Evolutionary conservation across 2,888 invertebrate genomes (phyloP), one percentile per base, ranked within the genome.

Genomic region (Latheticus oryzae): DNA sequence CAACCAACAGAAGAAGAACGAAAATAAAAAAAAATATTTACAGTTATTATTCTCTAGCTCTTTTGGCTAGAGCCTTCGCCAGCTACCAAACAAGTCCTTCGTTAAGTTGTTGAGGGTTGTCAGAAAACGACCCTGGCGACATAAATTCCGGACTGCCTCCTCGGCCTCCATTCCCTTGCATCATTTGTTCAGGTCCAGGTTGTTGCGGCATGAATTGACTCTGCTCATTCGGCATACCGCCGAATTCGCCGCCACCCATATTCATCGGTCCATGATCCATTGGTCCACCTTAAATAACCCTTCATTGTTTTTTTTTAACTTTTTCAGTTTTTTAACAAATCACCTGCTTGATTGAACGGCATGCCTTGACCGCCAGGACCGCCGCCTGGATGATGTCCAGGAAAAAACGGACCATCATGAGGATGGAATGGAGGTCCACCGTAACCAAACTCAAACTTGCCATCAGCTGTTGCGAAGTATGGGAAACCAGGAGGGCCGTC

Each of bases 401-500:
- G 85, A 80, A 93, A 94, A 82, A 93, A 94, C 30, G 88, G 88
- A 23, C 85, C 86, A 73, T 93, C 94, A 82, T 93, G 93, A 66
- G 86, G 86, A 83, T 92, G 92, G 79, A 90, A 90, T 65, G 91
- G 90, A 64, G 90, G 91, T 71, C 88, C 87, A 9, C 87, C 91
- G 81, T 93, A 93, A 35, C 91, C 90, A 80, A 93, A 94, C 79
- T 94, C 93, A 82, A 93, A 93, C 83, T 94, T 93, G 65, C 90
- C 90, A 80, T 93, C 95, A 69, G 90, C 87, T 58, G 85, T 84
- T 8, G 73, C 72, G 81, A 95, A 95, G 81, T 95, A 95, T 9
- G 94, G 93, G 81, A 94, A 95, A 71, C 94, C 94, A 65, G 93
- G 92, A 35, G 91, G 91, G 7, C 93, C 93, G 76, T 95, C 94